Percentiles rank a stretch among this genome's conserved stretches.
Evolutionary conservation across 2,888 invertebrate species (phyloP).

Genomic region (Eilema sororculum): DNA sequence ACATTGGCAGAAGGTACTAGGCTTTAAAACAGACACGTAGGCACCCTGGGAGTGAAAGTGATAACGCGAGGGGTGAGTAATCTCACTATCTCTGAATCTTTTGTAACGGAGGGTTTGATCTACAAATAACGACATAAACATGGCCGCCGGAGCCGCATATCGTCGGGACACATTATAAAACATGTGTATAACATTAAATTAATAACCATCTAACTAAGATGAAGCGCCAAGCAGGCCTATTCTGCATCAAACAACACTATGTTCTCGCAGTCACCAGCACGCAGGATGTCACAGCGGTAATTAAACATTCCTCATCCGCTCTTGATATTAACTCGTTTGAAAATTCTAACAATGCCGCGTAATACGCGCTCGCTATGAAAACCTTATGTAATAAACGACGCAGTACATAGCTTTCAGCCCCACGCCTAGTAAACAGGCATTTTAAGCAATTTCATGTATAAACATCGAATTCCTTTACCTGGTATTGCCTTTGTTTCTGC

Average conservation of each 20-base stretch:
- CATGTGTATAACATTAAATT: too few species aligned
- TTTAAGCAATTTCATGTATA: constrained; percentile 43
- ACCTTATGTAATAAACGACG: constrained; percentile 49
- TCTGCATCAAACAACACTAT: constrained; percentile 38
- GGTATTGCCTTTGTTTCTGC: constrained; percentile 1
- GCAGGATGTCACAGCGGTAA: constrained; percentile 75
- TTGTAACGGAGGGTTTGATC: too few species aligned
- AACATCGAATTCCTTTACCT: constrained; percentile 42
- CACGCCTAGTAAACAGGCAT: constrained; percentile 32
- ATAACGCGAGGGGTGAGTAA: too few species aligned
- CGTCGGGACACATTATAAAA: too few species aligned
- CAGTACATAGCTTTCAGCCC: constrained; percentile 24
- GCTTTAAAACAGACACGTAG: too few species aligned
- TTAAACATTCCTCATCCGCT: constrained; percentile 78
- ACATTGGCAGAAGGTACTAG: too few species aligned
- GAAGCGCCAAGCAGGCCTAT: not conserved
- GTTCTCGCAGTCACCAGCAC: constrained; percentile 51
- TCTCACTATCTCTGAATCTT: too few species aligned
- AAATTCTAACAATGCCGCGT: constrained; percentile 80
- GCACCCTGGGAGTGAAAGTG: too few species aligned
- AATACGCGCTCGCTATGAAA: constrained; percentile 69
- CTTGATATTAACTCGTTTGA: constrained; percentile 79
- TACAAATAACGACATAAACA: too few species aligned
- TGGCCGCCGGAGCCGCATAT: too few species aligned
- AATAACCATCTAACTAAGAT: not conserved